Evolutionary conservation across 2,113 vertebrate genomes (phyloP).

Genomic region (Quiscalus mexicanus): DNA sequence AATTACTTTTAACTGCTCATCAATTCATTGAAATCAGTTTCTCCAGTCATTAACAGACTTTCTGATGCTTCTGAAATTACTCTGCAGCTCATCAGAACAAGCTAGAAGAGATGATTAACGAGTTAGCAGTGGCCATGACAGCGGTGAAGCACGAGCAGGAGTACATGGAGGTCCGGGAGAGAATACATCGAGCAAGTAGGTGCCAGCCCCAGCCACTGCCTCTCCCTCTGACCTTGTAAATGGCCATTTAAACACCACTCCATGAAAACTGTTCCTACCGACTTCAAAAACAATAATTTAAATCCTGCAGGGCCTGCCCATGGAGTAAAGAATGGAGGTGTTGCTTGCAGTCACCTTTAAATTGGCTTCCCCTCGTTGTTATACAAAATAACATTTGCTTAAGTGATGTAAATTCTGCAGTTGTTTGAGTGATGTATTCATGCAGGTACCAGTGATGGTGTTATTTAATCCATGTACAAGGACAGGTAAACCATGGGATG

Average conservation of each 20-base stretch:
- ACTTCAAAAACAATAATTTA: neutral
- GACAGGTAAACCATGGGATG: neutral
- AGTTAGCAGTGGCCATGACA: constrained; percentile 96
- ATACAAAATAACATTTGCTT: neutral
- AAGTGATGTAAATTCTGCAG: neutral
- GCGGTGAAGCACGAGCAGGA: constrained; percentile 99
- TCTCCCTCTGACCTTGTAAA: neutral
- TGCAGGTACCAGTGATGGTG: neutral
- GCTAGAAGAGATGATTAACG: constrained; percentile 99
- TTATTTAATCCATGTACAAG: neutral
- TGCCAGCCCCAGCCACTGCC: neutral
- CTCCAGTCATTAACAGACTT: neutral
- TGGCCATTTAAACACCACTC: neutral
- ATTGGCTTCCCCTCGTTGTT: neutral
- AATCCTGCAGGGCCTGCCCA: neutral
- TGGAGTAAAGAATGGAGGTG: neutral
- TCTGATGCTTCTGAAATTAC: constrained; percentile 18
- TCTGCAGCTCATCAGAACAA: constrained; percentile 95
- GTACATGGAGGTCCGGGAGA: constrained; percentile 99
- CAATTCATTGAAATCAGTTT: fast-evolving
- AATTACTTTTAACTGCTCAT: neutral
- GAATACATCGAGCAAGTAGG: constrained; percentile 99
- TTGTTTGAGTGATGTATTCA: neutral
- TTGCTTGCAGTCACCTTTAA: neutral
- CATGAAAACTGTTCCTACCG: neutral